A percentile compares a stretch with the other conserved stretches of the same genome.
These are phyloP conservation scores for Camelus bactrianus DNA, from an alignment of 2,113 vertebrate species.

Conservation along the genomic window DNA sequence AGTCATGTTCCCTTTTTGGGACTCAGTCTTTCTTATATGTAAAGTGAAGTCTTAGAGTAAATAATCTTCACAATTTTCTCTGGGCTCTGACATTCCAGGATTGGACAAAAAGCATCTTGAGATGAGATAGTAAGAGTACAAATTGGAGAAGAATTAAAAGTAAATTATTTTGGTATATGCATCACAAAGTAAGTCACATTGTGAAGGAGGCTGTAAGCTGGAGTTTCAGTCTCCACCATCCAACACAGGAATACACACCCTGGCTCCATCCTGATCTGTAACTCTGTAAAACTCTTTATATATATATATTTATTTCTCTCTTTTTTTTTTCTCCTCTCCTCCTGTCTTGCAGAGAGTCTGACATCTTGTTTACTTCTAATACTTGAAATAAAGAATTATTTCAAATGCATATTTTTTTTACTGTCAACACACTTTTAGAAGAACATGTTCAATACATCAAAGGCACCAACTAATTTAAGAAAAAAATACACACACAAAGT, in stretches of 20 bases:
- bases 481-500: constrained; percentile 8
- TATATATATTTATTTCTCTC: neutral
- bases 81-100: neutral
- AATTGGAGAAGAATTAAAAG: neutral
- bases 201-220: neutral
- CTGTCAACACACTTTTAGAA: constrained; percentile 66
- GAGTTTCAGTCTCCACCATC: neutral
- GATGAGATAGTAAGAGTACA: neutral
- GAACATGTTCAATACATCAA: constrained; percentile 32
- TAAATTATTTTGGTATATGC: neutral
- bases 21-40: neutral
- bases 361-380: constrained; percentile 66
- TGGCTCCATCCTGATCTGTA: neutral
- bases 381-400: constrained; percentile 58
- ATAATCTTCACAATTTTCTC: neutral
- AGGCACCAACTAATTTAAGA: constrained; percentile 56
- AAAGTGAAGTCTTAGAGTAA: neutral
- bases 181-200: neutral
- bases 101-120: neutral
- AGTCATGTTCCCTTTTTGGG: neutral
- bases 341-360: neutral
- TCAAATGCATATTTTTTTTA: constrained; percentile 48
- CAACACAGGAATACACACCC: neutral
- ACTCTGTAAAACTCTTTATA: neutral
- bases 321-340: neutral